A percentile compares a stretch with the other conserved stretches of the same genome.
phyloP scores from a whole-genome alignment of 53 echinoderm and acorn worm genomes.

The Holothuria leucospilota region DNA sequence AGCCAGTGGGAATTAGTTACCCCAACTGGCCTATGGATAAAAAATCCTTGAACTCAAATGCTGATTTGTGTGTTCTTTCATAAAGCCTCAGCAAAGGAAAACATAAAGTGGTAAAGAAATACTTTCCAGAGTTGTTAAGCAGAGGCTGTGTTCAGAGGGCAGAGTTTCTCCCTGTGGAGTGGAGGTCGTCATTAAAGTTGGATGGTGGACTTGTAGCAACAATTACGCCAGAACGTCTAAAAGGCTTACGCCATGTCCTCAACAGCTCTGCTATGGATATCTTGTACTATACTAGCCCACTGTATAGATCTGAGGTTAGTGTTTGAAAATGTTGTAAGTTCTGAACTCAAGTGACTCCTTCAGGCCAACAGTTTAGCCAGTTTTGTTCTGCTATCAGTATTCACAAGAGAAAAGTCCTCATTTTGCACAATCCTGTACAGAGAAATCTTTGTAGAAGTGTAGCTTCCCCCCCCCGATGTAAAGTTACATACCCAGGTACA shows the following conservation, averaged over 20 bases:
- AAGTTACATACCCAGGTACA: too few relatives aligned
- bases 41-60: too few relatives aligned
- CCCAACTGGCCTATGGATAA: too few relatives aligned
- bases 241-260: slow-evolving; percentile 79
- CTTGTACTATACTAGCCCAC: slow-evolving; percentile 93
- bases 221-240: slow-evolving; percentile 87
- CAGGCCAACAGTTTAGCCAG: too few relatives aligned
- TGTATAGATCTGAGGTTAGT: slow-evolving; percentile 95
- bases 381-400: too few relatives aligned
- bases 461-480: too few relatives aligned
- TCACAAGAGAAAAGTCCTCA: too few relatives aligned
- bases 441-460: too few relatives aligned
- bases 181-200: slow-evolving; percentile 82
- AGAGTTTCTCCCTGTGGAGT: slow-evolving; percentile 96
- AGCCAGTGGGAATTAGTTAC: too few relatives aligned
- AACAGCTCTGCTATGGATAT: slow-evolving; percentile 98
- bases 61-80: too few relatives aligned
- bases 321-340: background rate
- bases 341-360: too few relatives aligned
- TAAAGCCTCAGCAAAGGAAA: slow-evolving; percentile 78
- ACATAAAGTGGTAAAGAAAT: slow-evolving; percentile 79
- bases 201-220: slow-evolving; percentile 80
- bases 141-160: slow-evolving; percentile 78
- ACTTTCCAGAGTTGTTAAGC: slow-evolving; percentile 80
- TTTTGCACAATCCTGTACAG: too few relatives aligned